Evolutionary conservation across 2,888 invertebrate species (phyloP).

Genomic region (Tinea trinotella): DNA sequence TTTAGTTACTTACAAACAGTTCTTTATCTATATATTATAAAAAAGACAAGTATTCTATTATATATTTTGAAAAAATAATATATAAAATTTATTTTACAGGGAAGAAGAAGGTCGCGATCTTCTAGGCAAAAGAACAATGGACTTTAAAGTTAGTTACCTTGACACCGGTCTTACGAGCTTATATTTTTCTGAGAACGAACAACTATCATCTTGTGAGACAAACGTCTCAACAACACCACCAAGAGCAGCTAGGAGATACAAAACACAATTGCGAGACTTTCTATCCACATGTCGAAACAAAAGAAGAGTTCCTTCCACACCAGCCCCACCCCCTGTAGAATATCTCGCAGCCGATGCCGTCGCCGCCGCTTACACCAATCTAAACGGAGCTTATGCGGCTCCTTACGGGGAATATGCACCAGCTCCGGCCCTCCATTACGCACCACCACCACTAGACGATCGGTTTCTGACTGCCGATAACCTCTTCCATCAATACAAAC

Average conservation of each 20-base stretch:
- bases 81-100: slow-evolving; percentile 64
- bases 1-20: background rate
- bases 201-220: slow-evolving; percentile 75
- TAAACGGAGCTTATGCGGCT: slow-evolving; percentile 84
- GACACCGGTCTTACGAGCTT: slow-evolving; percentile 93
- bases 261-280: slow-evolving; percentile 94
- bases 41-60: too few species aligned
- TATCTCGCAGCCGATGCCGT: slow-evolving; percentile 79
- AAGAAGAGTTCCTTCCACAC: slow-evolving; percentile 73
- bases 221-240: slow-evolving; percentile 77
- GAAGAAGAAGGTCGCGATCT: slow-evolving; percentile 99
- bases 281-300: slow-evolving; percentile 92
- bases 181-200: slow-evolving; percentile 91
- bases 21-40: background rate
- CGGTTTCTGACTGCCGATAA: slow-evolving; percentile 88
- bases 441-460: slow-evolving; percentile 74
- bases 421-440: slow-evolving; percentile 79
- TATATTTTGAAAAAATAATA: background rate
- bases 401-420: slow-evolving; percentile 83
- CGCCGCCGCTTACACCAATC: slow-evolving; percentile 84
- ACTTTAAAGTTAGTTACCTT: slow-evolving; percentile 98
- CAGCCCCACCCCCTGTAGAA: slow-evolving; percentile 77
- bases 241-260: slow-evolving; percentile 90
- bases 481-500: slow-evolving; percentile 91
- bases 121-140: slow-evolving; percentile 97